Evolutionary conservation across 2,888 invertebrate genomes (phyloP), one percentile per base, ranked within the genome.

Genomic region (Prenolepis imparis): DNA sequence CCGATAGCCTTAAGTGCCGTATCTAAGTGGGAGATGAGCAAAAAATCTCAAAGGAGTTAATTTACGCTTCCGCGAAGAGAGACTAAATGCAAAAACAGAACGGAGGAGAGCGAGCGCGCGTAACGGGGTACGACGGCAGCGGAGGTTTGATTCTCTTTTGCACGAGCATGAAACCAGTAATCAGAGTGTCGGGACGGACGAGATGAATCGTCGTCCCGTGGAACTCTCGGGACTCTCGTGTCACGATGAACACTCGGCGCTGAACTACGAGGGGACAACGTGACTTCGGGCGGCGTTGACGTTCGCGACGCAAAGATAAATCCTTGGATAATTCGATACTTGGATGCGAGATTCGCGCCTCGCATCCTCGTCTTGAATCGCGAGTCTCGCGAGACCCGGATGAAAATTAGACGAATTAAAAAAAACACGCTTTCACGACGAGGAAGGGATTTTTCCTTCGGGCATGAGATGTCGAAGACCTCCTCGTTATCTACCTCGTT

Each of bases 181-280:
- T 94, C 93, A 93, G 93, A 91, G 92, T 93, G 93, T 94, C 93
- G 90, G 90, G 92, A 91, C 91, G 91, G 90, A 93, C 92, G 92
- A 93, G 93, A 93, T 93, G 92, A 93, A 93, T 92, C 91, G 93
- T 91, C 48, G 36, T n/a, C 89, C 77, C 64, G 90, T 67, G 75
- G 61, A 86, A 82, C 87, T 81, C 88, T 81, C 88, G 85, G 70
- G 85, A 86, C 75, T 57, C 70, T 68, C 83, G 84, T 88, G 89
- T 87, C 88, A 89, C 89, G 88, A 85, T 82, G 84, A 68, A 83
- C 77, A n/a, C n/a, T 36, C 63, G 41, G 48, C 52, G 67, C 52
- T 63, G 74, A 81, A 63, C 21, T 44, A 24, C 21, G 63, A 52
- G n/a, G 24, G 24, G 59, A 59, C 74, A 75, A 24, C 64, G 41